These are phyloP conservation scores for Himantopus leucocephalus DNA, from an alignment of 2,113 vertebrate species.

Conservation along the genomic window DNA sequence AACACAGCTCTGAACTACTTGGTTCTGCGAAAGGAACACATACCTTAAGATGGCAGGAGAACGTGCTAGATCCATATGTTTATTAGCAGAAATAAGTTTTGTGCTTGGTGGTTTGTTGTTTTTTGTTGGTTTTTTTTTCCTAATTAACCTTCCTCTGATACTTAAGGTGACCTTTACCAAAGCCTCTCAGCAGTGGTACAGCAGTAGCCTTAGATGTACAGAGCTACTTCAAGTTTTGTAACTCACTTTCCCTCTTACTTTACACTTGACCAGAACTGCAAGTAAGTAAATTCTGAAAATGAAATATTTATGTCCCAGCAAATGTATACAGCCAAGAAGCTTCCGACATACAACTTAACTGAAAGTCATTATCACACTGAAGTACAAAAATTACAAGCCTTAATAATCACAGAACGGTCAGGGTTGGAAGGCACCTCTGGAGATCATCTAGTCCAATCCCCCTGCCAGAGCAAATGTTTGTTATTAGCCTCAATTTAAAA, in stretches of 20 bases:
- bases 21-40: background rate
- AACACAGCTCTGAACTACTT: rapidly evolving
- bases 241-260: background rate
- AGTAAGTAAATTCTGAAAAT: background rate
- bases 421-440: no score
- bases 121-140: no score
- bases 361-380: background rate
- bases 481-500: background rate
- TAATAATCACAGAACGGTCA: background rate
- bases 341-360: background rate
- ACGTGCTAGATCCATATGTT: rapidly evolving
- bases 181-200: background rate
- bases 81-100: background rate
- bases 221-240: background rate
- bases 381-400: background rate
- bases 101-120: background rate
- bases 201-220: background rate
- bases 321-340: background rate
- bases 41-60: rapidly evolving
- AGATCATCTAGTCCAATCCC: no score
- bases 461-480: no score
- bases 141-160: background rate
- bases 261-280: background rate
- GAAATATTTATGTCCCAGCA: background rate
- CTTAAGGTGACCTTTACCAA: background rate